Evolutionary conservation across 1,140 invertebrate genomes (phyloP), one percentile per base, ranked within the genome.

Genomic region (Epicauta chinensis): DNA sequence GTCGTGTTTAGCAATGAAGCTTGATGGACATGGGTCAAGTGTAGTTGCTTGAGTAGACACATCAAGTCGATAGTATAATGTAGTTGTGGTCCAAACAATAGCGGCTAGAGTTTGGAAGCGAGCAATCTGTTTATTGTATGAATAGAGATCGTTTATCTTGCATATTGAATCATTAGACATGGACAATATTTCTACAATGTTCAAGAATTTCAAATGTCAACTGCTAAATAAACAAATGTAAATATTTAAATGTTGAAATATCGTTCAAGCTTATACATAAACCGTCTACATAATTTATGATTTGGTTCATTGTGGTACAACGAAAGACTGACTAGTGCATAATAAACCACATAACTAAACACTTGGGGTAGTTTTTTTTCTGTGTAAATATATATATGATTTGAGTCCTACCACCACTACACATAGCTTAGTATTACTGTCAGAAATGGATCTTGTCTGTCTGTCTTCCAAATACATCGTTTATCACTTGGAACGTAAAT

Each of bases 1-100:
- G 62, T 64, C 62, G 60, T 64, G 62, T 64, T 49, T 42, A 43
- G 53, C 52, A 55, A 57, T 61, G 53, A 55, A 56, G 51, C 13
- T 30, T 61, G 57, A 62, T 54, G 60, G 59, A 58, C 49, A 52
- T 34, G 52, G 60, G 60, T 59, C 54, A 61, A 63, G 58, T 51
- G 30, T 42, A 32, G 31, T 45, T 45, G 51, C 55, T 45, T 41
- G 51, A 58, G n/a, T 35, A 46, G 34, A 35, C 17, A 5, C 11
- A 16, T 46, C 44, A n/a, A n/a, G n/a, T n/a, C n/a, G n/a, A n/a
- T 17, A 23, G 41, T 41, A 36, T 36, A 51, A 45, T 23, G 29
- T 31, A 34, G 43, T 39, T 41, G 44, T 38, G 12, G 16, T 35
- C 12, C 34, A 36, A 36, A 31, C 17, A 36, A 36, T 43, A 52